Percentiles rank a stretch among this genome's conserved stretches.
Evolutionary conservation across 64 coral and sea anemone species (phyloP).

Genomic region (Orbicella faveolata): DNA sequence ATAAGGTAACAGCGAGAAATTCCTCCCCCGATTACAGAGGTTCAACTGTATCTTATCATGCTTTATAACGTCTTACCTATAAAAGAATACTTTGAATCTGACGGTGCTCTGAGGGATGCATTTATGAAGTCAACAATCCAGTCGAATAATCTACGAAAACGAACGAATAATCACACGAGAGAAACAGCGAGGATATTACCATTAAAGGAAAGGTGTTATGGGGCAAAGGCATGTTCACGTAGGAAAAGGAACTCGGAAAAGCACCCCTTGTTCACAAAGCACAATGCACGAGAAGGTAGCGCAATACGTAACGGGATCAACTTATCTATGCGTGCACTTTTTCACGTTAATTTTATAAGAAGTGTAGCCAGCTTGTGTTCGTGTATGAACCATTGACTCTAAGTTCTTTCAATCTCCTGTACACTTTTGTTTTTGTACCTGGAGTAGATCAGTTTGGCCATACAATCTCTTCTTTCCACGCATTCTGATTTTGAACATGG

Average conservation of each 20-base stretch:
- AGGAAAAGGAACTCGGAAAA: too few relatives aligned
- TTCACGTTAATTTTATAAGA: too few relatives aligned
- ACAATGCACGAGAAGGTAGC: too few relatives aligned
- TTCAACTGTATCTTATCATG: background rate
- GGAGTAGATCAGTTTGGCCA: slow-evolving; percentile 74
- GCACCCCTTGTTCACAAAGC: too few relatives aligned
- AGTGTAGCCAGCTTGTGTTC: too few relatives aligned
- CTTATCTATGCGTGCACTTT: too few relatives aligned
- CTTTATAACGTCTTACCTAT: slow-evolving; percentile 53
- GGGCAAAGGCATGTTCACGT: background rate
- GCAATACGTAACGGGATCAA: too few relatives aligned
- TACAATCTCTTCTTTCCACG: slow-evolving; percentile 62
- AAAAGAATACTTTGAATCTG: slow-evolving; percentile 65
- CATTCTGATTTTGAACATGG: slow-evolving; percentile 59
- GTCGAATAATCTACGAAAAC: slow-evolving; percentile 69
- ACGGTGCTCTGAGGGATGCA: slow-evolving; percentile 60
- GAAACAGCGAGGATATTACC: too few relatives aligned
- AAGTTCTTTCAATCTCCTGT: too few relatives aligned
- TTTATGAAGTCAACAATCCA: slow-evolving; percentile 89
- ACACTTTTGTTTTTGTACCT: slow-evolving; percentile 23
- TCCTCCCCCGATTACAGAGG: too few relatives aligned
- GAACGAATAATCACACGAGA: background rate
- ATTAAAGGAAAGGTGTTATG: background rate
- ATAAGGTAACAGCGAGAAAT: too few relatives aligned
- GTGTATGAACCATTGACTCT: too few relatives aligned